Evolutionary conservation across 2,888 invertebrate species (phyloP), one percentile per base, ranked within the genome.

Genomic region (Volucella inflata): DNA sequence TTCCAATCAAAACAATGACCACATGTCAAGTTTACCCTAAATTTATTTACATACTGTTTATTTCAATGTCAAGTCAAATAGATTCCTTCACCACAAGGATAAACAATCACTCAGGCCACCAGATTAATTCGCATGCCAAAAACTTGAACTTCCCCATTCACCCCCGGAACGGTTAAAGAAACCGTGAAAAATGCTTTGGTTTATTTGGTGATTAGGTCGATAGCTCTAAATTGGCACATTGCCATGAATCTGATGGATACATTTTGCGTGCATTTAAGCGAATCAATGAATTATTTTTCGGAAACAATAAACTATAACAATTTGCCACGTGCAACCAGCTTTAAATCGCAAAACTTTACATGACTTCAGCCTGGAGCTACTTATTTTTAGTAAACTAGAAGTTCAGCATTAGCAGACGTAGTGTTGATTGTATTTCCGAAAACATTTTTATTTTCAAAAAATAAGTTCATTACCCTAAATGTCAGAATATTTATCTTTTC

Each of bases 11-110:
- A 65, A 62, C 14, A 30, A 72, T 65, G n/a, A 17, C 40, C 17
- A 44, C 14, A 51, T 8, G 17, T 42, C 53, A 17, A 64, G 64
- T 74, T 64, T 55, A 40, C 46, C 46, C 68, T 59, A 14, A n/a
- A 42, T 78, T 21, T 21, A 1, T 50, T 55, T 57, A 67, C 42
- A 51, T 46, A 65, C 38, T 82, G 77, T 82, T 77, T 82, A 82
- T 14, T 12, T 50, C 17, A 60, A 36, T 72, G 72, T 78, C 78
- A 83, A 44, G 48, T 17, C 38, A 48, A 64, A 74, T 72, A 68
- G 57, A 72, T 74, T 55, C 64, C 38, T 65, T 16, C 10, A 57
- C 57, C 80, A 57, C 44, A 64, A 14, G 12, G 12, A 55, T 72
- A 8, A 10, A 44, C 60, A 80, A 68, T 80, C 80, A 75, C 38